These are phyloP conservation scores for Amblyteles armatorius DNA, from an alignment of 2,888 invertebrate genomes.

Conservation along the genomic window DNA sequence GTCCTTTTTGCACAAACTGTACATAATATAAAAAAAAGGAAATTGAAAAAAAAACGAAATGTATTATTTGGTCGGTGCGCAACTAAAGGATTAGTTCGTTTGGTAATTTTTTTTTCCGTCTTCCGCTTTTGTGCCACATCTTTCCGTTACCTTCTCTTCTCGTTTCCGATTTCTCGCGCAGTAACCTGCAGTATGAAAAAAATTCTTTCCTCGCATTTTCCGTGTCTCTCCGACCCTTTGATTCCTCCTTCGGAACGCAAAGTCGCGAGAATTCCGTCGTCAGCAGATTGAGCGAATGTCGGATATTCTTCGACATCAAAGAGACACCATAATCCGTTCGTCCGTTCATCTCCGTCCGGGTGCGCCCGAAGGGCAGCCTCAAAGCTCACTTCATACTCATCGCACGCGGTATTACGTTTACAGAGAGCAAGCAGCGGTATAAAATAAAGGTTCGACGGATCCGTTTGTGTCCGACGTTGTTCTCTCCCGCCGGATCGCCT, in stretches of 20 bases:
- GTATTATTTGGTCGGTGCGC: too few relatives aligned
- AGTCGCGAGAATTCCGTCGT: constrained; percentile 26
- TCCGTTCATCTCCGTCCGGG: neutral
- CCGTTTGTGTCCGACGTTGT: neutral
- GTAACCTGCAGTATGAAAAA: too few relatives aligned
- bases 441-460: constrained; percentile 4
- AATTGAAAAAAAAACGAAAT: too few relatives aligned
- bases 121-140: neutral
- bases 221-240: too few relatives aligned
- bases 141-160: neutral
- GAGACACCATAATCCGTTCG: constrained; percentile 29
- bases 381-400: neutral
- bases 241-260: neutral
- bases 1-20: too few relatives aligned
- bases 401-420: neutral
- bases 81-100: too few relatives aligned
- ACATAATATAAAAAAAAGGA: too few relatives aligned
- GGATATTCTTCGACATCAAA: constrained; percentile 67
- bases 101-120: neutral
- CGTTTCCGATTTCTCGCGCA: neutral
- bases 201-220: too few relatives aligned
- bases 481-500: neutral
- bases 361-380: too few relatives aligned
- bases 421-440: neutral
- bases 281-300: constrained; percentile 32